Base-by-base conservation (phyloP, 2,113 vertebrate species). In the Seriola rivoliana region DNA sequence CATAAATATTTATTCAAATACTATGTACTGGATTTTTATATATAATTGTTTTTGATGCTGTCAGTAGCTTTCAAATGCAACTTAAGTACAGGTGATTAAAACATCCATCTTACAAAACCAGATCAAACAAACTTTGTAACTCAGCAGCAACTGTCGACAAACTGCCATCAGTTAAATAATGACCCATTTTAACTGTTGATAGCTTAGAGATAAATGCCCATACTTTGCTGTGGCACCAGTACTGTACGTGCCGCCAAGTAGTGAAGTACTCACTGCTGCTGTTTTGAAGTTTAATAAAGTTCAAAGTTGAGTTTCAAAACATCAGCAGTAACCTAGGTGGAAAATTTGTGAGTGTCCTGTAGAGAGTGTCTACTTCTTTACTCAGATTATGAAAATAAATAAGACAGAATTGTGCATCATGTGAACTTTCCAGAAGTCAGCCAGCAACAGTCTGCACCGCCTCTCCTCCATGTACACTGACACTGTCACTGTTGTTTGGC, bases 401-500 rank as follows among this genome's bases (percentile, higher is more conserved):
- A 29, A 29, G 71, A 50, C 66, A 32, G 32, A 25, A 42, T 14
- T 25, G 65, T 32, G 59, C 23, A 16, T 82, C 10, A 70, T 59
- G 65, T 67, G 44, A 23, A 38, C 69, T 64, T 50, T 68, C 14
- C 63, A 82, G 46, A 60, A 55, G 64, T 71, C 16, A 5, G 34
- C 48, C 38, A 48, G 42, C 44, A 73, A 50, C 79, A 32, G 75
- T 58, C 19, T 44, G 14, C 58, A 11, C 71, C 0, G 62, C 40
- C 75, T 82, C 23, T 48, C 52, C 60, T 76, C 62, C 38, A 7
- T 4, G 17, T 78, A 55, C 66, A 68, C 72, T 46, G 78, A 88
- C 79, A 74, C 72, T 71, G 67, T 75, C 42, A 12, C 83, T 78
- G 87, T 63, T 80, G 64, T 80, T 88, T 64, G 60, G 88, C 85